Evolutionary conservation across 1,140 invertebrate species (phyloP).

Genomic region (Drosophila parvula): DNA sequence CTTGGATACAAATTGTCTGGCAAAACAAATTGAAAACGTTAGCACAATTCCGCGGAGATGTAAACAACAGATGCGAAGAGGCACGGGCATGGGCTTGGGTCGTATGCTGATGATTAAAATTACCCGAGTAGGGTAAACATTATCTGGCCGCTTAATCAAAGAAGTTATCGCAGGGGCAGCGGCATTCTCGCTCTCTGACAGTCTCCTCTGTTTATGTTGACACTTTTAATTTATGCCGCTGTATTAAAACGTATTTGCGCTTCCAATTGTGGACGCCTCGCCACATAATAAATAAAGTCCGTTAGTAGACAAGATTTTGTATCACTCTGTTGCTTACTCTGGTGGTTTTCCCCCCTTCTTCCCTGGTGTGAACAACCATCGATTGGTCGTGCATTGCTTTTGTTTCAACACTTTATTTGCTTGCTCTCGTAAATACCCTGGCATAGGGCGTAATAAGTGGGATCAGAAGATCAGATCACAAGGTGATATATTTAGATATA

Average conservation of each 20-base stretch:
- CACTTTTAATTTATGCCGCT: slow-evolving; percentile 67
- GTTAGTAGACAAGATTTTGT: slow-evolving; percentile 35
- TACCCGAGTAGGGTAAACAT: slow-evolving; percentile 39
- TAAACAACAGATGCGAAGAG: slow-evolving; percentile 58
- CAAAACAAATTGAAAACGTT: slow-evolving; percentile 57
- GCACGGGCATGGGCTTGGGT: slow-evolving; percentile 1
- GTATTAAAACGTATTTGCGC: slow-evolving; percentile 63
- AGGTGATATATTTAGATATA: not conserved
- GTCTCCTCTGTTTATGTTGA: slow-evolving; percentile 61
- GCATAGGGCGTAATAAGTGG: not conserved
- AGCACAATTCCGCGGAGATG: slow-evolving; percentile 46
- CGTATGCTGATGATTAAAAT: slow-evolving; percentile 51
- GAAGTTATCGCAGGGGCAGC: slow-evolving; percentile 22
- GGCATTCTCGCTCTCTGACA: slow-evolving; percentile 7
- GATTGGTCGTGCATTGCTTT: slow-evolving; percentile 30
- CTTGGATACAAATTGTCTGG: slow-evolving; percentile 91
- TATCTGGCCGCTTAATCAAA: slow-evolving; percentile 54
- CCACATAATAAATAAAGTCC: slow-evolving; percentile 4
- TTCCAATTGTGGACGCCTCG: slow-evolving; percentile 53
- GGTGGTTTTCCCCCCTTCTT: slow-evolving; percentile 10
- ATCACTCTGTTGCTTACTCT: slow-evolving; percentile 38
- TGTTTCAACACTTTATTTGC: slow-evolving; percentile 20
- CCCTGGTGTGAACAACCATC: slow-evolving; percentile 14
- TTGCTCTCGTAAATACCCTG: not conserved
- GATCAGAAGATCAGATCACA: too few species aligned